Evolutionary conservation across 2,113 vertebrate genomes (phyloP).

Genomic region (Grallaria varia): DNA sequence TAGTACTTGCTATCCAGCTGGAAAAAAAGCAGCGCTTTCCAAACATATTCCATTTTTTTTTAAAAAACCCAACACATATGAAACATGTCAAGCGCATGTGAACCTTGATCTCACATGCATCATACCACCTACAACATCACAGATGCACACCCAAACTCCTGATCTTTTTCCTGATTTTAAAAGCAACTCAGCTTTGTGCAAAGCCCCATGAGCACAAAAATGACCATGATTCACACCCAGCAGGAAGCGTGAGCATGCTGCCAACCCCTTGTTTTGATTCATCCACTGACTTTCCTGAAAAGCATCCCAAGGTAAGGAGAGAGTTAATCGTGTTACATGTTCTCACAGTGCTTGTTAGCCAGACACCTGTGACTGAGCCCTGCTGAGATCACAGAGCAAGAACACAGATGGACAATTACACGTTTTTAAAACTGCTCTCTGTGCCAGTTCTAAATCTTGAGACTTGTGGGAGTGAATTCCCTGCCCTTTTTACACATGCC

Average conservation of each 20-base stretch:
- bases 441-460: not conserved
- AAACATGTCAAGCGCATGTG: fast-evolving
- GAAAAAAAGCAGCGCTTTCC: not conserved
- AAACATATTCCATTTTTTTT: not conserved
- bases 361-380: not conserved
- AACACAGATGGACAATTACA: not conserved
- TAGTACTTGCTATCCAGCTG: not conserved
- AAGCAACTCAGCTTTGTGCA: not conserved
- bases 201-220: not conserved
- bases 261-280: not conserved
- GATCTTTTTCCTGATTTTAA: not conserved
- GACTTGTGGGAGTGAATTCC: not conserved
- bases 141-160: not conserved
- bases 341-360: not conserved
- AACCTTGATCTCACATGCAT: not conserved
- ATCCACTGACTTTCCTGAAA: not conserved
- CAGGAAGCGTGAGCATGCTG: not conserved
- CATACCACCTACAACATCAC: not conserved
- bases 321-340: not conserved
- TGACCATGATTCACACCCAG: not conserved
- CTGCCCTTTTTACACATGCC: not conserved
- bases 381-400: not conserved
- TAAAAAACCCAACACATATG: not conserved
- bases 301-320: not conserved
- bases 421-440: not conserved